Evolutionary conservation across 2,888 invertebrate genomes (phyloP).

Genomic region (Tachina fera): DNA sequence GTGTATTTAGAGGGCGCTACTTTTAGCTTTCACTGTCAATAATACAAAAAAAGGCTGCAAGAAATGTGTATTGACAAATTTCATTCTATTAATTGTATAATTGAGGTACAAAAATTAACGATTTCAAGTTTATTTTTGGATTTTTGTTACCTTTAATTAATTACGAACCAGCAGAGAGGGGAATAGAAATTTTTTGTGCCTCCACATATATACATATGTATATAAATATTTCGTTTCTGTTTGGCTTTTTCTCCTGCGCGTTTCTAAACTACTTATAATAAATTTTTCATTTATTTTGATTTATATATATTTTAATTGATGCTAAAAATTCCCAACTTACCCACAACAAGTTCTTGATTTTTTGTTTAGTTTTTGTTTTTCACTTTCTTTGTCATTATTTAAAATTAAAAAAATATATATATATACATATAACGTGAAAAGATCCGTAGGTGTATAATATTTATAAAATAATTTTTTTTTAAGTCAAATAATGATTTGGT

Average conservation of each 20-base stretch:
- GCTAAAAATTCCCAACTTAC: slow-evolving; percentile 17
- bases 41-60: too few relatives aligned
- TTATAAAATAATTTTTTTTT: slow-evolving; percentile 7
- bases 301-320: background rate
- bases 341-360: background rate
- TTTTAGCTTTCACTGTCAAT: too few relatives aligned
- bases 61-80: too few relatives aligned
- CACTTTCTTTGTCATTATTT: slow-evolving; percentile 11
- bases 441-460: slow-evolving; percentile 49
- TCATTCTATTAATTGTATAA: too few relatives aligned
- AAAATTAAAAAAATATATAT: slow-evolving; percentile 9
- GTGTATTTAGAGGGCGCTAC: too few relatives aligned
- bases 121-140: too few relatives aligned
- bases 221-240: too few relatives aligned
- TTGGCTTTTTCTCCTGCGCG: background rate
- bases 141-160: too few relatives aligned
- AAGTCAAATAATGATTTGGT: slow-evolving; percentile 17
- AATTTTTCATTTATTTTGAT: background rate
- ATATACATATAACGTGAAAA: slow-evolving; percentile 8
- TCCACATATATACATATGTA: too few relatives aligned
- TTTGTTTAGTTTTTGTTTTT: background rate
- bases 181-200: too few relatives aligned
- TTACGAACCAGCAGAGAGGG: too few relatives aligned
- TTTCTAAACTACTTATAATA: background rate
- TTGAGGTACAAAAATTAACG: too few relatives aligned